Evolutionary conservation across 2,113 vertebrate species (phyloP).

Genomic region (Apeltes quadracus): DNA sequence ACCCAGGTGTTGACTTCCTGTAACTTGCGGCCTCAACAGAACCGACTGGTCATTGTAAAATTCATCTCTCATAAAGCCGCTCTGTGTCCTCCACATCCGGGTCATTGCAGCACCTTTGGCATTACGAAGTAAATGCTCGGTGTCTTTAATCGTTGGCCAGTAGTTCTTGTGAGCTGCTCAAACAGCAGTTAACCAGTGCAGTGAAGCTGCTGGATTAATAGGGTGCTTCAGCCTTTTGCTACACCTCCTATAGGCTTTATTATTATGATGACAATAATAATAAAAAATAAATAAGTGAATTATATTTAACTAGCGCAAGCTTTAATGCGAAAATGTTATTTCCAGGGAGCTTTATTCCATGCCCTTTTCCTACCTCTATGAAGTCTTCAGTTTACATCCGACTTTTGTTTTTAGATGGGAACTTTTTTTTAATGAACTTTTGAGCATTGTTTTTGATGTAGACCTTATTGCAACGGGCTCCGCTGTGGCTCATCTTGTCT

Average conservation of each 20-base stretch:
- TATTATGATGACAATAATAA: too few species aligned
- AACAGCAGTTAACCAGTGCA: constrained; percentile 12
- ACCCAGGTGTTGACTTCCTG: constrained; percentile 1
- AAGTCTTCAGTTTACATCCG: constrained; percentile 47
- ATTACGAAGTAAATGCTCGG: not conserved
- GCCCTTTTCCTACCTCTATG: constrained; percentile 63
- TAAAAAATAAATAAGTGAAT: too few species aligned
- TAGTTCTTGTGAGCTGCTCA: not conserved
- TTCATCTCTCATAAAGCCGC: constrained; percentile 21
- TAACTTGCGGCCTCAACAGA: constrained; percentile 29
- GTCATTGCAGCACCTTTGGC: constrained; percentile 8
- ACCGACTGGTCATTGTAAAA: constrained; percentile 28
- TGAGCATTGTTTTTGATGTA: constrained; percentile 14
- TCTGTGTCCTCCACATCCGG: not conserved
- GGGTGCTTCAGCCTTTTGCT: not conserved
- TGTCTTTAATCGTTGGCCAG: constrained; percentile 5
- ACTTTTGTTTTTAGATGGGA: not conserved
- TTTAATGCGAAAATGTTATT: constrained; percentile 25
- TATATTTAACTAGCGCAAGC: not conserved
- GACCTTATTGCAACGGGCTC: constrained; percentile 1
- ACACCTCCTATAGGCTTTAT: not conserved
- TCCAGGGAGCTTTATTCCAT: constrained; percentile 34
- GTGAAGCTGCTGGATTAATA: constrained; percentile 17
- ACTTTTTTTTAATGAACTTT: not conserved
- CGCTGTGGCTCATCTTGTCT: constrained; percentile 24